phyloP scores from a whole-genome alignment of 2,113 vertebrate species.

The Euleptes europaea region DNA sequence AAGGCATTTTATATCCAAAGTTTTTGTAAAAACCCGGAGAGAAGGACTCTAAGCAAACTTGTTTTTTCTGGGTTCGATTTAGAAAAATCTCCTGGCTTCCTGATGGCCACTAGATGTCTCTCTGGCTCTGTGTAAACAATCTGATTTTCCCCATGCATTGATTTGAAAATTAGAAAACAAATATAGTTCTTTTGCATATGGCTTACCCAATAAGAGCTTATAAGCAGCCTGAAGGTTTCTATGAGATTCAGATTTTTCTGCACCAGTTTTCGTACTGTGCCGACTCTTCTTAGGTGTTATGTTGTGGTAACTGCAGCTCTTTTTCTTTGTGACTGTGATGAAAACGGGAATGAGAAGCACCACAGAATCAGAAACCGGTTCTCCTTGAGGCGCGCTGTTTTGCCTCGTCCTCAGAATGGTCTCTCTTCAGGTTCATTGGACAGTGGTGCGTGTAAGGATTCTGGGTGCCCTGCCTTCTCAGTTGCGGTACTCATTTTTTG shows the following conservation, averaged over 20 bases:
- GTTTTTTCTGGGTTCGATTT: not conserved
- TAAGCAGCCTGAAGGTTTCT: not conserved
- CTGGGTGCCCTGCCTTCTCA: constrained; percentile 31
- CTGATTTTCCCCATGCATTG: constrained; percentile 46
- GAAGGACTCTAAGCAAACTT: not conserved
- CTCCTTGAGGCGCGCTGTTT: constrained; percentile 26
- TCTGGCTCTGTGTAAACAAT: constrained; percentile 61
- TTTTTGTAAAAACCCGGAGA: not conserved
- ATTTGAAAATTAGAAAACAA: constrained; percentile 46
- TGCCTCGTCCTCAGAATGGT: not conserved
- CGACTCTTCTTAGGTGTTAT: not conserved
- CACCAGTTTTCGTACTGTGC: not conserved
- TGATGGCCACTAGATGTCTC: constrained; percentile 79
- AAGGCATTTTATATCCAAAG: not conserved
- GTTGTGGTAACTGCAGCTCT: not conserved
- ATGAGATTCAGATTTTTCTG: not conserved
- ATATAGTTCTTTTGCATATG: constrained; percentile 35
- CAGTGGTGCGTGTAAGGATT: constrained; percentile 33
- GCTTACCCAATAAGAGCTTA: constrained; percentile 7
- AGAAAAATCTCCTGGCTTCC: not conserved
- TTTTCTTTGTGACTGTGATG: not conserved
- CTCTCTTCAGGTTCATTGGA: not conserved
- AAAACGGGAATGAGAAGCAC: not conserved
- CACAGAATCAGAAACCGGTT: not conserved
- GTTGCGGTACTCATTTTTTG: constrained; percentile 35